A percentile compares a stretch with the other conserved stretches of the same genome.
phyloP scores from a whole-genome alignment of 1,140 invertebrate species.

The Dreissena polymorpha region DNA sequence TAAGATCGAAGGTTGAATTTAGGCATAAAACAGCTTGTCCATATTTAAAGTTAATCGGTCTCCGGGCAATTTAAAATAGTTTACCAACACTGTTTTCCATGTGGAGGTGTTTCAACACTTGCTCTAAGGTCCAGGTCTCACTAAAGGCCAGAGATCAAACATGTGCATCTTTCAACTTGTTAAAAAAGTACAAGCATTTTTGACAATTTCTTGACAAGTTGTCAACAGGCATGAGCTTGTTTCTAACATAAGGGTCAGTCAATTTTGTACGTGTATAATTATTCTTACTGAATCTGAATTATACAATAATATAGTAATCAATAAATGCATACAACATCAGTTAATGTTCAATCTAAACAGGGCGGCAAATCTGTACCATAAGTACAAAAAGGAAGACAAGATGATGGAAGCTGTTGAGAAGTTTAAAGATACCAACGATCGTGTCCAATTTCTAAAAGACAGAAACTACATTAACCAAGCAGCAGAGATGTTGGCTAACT shows the following conservation, averaged over 20 bases:
- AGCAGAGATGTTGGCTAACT: slow-evolving; percentile 54
- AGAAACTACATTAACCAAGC: slow-evolving; percentile 59
- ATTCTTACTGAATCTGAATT: not conserved
- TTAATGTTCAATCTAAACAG: slow-evolving; percentile 18
- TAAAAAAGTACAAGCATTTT: too few species aligned
- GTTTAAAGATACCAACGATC: slow-evolving; percentile 57
- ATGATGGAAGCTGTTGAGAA: slow-evolving; percentile 65
- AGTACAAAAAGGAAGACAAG: slow-evolving; percentile 50
- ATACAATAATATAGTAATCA: not conserved
- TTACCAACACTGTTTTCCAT: too few species aligned
- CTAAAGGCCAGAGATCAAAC: too few species aligned
- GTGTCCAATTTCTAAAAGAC: slow-evolving; percentile 64
- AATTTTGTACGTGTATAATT: not conserved
- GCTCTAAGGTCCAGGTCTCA: too few species aligned
- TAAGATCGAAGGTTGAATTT: too few species aligned
- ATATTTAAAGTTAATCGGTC: too few species aligned
- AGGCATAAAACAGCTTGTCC: too few species aligned
- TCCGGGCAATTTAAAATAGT: too few species aligned
- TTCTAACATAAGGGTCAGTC: not conserved
- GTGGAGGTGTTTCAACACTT: too few species aligned
- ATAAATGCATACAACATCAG: not conserved
- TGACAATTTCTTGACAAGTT: too few species aligned
- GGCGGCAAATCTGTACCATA: slow-evolving; percentile 63
- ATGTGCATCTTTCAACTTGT: too few species aligned
- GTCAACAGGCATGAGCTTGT: not conserved